Evolutionary conservation across 1,140 invertebrate genomes (phyloP), one percentile per base, ranked within the genome.

Genomic region (Anastrepha ludens): DNA sequence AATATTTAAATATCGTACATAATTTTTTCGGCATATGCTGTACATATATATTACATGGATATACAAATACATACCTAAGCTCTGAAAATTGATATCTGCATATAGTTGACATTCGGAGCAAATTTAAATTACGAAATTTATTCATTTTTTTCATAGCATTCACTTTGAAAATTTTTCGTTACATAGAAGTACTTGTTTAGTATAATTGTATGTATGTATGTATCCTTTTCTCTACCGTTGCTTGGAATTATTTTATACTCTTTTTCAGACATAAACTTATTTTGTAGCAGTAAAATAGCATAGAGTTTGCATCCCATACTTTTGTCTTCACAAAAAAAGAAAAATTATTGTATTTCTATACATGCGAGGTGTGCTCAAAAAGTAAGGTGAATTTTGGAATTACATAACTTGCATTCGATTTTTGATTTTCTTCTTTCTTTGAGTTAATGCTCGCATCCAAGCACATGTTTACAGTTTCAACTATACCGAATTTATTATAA

Each of bases 101-200:
- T 70, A 39, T 13, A 17, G 39, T 74, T 74, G 67, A 74, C 67
- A 74, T 74, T 74, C 44, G 44, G 3, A 15, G 41, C 44, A 6
- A 74, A 74, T 74, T 74, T 44, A 74, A 74, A 74, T 74, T 74
- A 47, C 67, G 41, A 74, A 74, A 74, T 74, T 74, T 74, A 47
- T 74, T 39, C 15, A 44, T 74, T 74, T 11, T 17, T 74, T 13
- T 47, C 13, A 41, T 47, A 47, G 15, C 44, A 47, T 74, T 74
- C 67, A 47, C 44, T 44, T 44, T 41, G 67, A 47, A 13, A 39
- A 74, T 15, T 74, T 47, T 47, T 70, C 67, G 39, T 67, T 41
- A 67, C 39, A 67, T 8, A 1, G 29, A 29, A 29, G 29, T 29
- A 29, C 1, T 67, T 58, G 29, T 29, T 58, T 13, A 8, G 55